Base-by-base conservation (phyloP, 2,797 vertebrate species). In the Odontamblyopus rebecca region DNA sequence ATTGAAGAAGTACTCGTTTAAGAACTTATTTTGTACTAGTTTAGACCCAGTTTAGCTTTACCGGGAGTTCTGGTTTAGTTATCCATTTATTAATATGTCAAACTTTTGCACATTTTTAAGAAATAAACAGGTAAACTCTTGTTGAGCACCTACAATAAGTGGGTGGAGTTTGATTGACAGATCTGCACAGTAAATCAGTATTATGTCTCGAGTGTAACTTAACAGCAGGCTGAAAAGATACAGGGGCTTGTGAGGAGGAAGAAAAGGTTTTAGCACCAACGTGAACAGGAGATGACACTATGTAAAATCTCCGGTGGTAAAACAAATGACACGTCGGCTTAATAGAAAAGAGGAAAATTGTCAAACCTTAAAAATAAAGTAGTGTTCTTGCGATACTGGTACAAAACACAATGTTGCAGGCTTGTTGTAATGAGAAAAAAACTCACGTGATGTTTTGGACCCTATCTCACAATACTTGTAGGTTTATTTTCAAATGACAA, bases 131-230 rank as follows among this genome's bases (percentile, higher is more conserved):
- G 26, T 23, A n/a, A n/a, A 38, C 5, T 38, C 19, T 38, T 62
- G 60, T 32, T 16, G 30, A 35, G 7, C 30, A 4, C 16, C 32
- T 38, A 62, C n/a, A 65, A 19, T 38, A 59, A 59, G 67, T 68
- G 54, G 35, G 67, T 19, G 35, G 32, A 48, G 54, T n/a, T 29
- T 69, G 67, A 69, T 60, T 69, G 67, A 60, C 56, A 57, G 35
- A 12, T 27, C 23, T 2, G 8, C 54, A 57, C 53, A 53, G 27
- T 32, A 67, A 67, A 67, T 54, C 54, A 35, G 30, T 11, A 54
- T 67, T 35, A 16, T 56, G 12, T 26, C 13, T 57, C 41, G 5
- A 57, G 53, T 57, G 35, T 38, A 38, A 38, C 67, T 57, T 23
- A 56, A 23, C 19, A n/a, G 12, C 30, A 54, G 66, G 51, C 50